These are phyloP conservation scores for Gephyroberyx darwinii DNA, from an alignment of 2,797 vertebrate species.

Conservation along the genomic window DNA sequence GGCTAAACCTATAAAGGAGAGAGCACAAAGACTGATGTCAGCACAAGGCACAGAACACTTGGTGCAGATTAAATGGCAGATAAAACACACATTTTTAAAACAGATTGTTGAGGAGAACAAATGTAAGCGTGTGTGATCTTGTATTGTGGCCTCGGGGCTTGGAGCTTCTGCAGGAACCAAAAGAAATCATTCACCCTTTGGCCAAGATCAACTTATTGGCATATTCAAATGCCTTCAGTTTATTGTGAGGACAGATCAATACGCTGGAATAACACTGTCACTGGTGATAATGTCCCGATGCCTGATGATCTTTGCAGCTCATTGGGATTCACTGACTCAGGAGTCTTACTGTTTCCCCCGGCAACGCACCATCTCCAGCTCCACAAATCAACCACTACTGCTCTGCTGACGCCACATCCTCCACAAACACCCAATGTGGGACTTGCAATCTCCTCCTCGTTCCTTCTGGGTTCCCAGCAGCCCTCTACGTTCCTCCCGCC, in stretches of 20 bases:
- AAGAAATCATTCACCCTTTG: conserved; percentile 69
- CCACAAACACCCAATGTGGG: conserved; percentile 4
- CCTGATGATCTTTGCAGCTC: conserved; percentile 66
- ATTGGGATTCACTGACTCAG: conserved; percentile 72
- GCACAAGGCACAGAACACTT: conserved; percentile 39
- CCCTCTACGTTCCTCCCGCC: conserved; percentile 17
- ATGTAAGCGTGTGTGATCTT: conserved; percentile 34
- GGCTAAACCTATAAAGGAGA: conserved; percentile 92
- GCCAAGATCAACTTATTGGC: conserved; percentile 73
- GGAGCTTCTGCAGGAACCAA: conserved; percentile 44
- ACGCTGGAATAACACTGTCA: conserved; percentile 75
- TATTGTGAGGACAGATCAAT: conserved; percentile 77
- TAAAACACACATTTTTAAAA: conserved; percentile 41
- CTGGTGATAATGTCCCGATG: conserved; percentile 70
- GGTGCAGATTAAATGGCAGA: conserved; percentile 46
- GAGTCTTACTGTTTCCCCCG: conserved; percentile 48
- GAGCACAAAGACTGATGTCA: conserved; percentile 75
- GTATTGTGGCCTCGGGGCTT: conserved; percentile 33
- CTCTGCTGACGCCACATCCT: conserved; percentile 38
- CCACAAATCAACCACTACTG: conserved; percentile 39
- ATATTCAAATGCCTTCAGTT: conserved; percentile 80
- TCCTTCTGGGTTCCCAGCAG: conserved; percentile 20
- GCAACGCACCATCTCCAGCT: conserved; percentile 23
- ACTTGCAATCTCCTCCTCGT: not conserved
- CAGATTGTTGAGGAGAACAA: conserved; percentile 18